Percentiles rank a stretch among this genome's conserved stretches.
Conservation (phyloP, 2,113 vertebrate species). For the Pelobates fuscus region DNA sequence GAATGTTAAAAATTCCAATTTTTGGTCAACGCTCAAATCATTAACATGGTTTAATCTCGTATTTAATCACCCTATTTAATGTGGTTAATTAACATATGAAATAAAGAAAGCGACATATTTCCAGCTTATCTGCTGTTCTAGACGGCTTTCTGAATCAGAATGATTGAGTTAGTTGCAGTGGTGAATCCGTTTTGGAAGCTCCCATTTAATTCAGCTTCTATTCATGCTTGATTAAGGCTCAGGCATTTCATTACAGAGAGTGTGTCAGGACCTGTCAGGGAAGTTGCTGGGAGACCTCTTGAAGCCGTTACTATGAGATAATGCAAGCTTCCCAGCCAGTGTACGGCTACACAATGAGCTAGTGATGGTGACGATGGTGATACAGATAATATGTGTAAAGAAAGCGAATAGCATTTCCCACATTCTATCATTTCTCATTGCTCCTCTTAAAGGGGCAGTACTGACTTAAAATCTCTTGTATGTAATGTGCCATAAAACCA, state of each 20-base stretch:
- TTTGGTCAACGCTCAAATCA: too few relatives aligned
- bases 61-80: too few relatives aligned
- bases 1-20: too few relatives aligned
- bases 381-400: constrained; percentile 26
- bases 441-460: constrained; percentile 18
- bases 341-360: constrained; percentile 33
- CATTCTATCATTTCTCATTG: constrained; percentile 24
- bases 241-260: constrained; percentile 42
- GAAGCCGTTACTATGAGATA: constrained; percentile 33
- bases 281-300: constrained; percentile 44
- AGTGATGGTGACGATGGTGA: constrained; percentile 29
- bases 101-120: too few relatives aligned
- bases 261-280: constrained; percentile 36
- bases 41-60: too few relatives aligned
- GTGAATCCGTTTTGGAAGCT: constrained; percentile 20
- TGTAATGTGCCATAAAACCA: too few relatives aligned
- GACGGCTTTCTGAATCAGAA: constrained; percentile 11
- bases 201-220: constrained; percentile 30
- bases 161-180: constrained; percentile 20
- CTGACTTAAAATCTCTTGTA: constrained; percentile 6
- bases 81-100: too few relatives aligned
- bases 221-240: constrained; percentile 43
- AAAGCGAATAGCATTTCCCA: constrained; percentile 30
- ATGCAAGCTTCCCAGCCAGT: constrained; percentile 28
- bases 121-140: background rate